Base-by-base conservation (phyloP, 2,113 vertebrate genomes). In the Genyomyrus donnyi region DNA sequence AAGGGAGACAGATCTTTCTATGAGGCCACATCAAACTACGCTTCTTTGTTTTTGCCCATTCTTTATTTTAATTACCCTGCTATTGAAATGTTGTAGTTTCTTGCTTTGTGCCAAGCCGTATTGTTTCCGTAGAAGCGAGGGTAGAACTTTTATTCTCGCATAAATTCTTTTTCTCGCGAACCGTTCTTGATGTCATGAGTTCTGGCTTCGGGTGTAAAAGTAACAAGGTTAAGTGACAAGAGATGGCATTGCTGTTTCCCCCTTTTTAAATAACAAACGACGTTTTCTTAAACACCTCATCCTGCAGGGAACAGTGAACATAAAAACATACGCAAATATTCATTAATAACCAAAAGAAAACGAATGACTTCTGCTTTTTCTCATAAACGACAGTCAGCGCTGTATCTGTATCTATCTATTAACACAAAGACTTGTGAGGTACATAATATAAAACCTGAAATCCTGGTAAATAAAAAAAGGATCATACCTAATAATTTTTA, bases 401-500 rank as follows among this genome's bases (percentile, higher is more conserved):
- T 53, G 88, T 42, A 80, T 45, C 56, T 62, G 7, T 24, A 7
- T 56, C 19, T 24, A 24, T 58, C 42, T 70, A 89, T 83, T 89
- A 74, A 88, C 45, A 39, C 5, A 77, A 46, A 74, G n/a, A 45
- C 84, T 62, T 77, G 89, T 88, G 42, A 87, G 87, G 89, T 80
- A 91, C 91, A 92, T 49, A 91, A 92, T 92, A 93, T 89, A 91
- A 91, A 93, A 91, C 92, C 91, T 92, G 91, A 93, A 93, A 92
- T 80, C 31, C 74, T 42, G 93, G 88, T 91, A n/a, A 92, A 95
- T 94, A 93, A 94, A 94, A 92, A 77, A 90, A 94, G 90, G 91
- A 90, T 93, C 91, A 88, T 91, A 91, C 93, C 95, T 94, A 95
- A 95, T 95, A 94, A 92, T 90, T 17, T 91, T 91, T 93, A 94